A percentile compares a stretch with the other conserved stretches of the same genome.
These are phyloP conservation scores for Ridgeia piscesae DNA, from an alignment of 1,140 invertebrate species.

Conservation along the genomic window DNA sequence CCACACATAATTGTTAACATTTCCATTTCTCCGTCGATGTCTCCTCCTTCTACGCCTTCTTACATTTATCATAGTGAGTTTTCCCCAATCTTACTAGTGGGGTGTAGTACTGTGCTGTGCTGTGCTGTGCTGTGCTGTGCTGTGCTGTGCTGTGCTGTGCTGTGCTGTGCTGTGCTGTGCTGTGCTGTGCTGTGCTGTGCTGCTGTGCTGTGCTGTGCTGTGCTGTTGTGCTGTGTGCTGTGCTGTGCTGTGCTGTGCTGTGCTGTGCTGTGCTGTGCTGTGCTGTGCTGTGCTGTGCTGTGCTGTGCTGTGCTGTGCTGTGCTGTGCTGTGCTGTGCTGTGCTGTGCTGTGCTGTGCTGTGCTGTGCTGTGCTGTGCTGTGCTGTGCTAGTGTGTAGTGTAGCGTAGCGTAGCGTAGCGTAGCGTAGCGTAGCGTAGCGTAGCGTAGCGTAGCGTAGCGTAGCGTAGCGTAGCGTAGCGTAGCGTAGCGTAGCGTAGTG, in stretches of 20 bases:
- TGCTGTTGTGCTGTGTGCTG: slow-evolving; percentile 18
- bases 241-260: slow-evolving; percentile 29
- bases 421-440: too few relatives aligned
- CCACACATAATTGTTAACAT: too few relatives aligned
- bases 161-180: slow-evolving; percentile 23
- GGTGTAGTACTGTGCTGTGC: slow-evolving; percentile 16
- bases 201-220: too few relatives aligned
- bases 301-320: slow-evolving; percentile 26
- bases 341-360: slow-evolving; percentile 29
- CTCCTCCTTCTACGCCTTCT: too few relatives aligned
- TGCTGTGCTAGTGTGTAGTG: slow-evolving; percentile 22
- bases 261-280: slow-evolving; percentile 29
- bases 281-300: slow-evolving; percentile 28
- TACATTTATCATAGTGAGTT: too few relatives aligned
- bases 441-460: too few relatives aligned
- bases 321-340: slow-evolving; percentile 30
- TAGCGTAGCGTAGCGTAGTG: too few relatives aligned
- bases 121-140: background rate
- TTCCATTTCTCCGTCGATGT: too few relatives aligned
- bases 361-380: slow-evolving; percentile 27
- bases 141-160: slow-evolving; percentile 19
- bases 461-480: too few relatives aligned
- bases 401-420: slow-evolving; percentile 21
- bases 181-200: too few relatives aligned
- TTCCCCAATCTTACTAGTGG: background rate